Conservation (phyloP, 2,113 vertebrate genomes). For the Bos indicus region DNA sequence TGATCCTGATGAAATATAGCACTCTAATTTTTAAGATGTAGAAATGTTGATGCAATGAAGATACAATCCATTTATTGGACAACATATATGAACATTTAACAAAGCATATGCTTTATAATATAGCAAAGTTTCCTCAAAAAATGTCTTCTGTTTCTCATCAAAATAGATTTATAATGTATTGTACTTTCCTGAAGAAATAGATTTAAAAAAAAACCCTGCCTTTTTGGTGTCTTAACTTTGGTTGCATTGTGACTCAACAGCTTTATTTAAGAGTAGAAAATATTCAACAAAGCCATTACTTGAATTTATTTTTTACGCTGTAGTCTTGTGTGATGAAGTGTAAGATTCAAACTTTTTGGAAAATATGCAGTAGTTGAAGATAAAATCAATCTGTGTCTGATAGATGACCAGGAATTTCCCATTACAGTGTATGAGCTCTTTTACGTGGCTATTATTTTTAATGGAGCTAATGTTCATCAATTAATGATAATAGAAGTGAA, state of each 20-base stretch:
- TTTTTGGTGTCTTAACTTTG: background rate
- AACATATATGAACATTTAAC: background rate
- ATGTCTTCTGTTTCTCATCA: background rate
- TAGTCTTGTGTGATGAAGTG: slow-evolving; percentile 50
- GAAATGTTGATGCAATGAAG: background rate
- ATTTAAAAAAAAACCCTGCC: background rate
- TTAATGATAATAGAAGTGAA: slow-evolving; percentile 40
- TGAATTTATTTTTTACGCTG: slow-evolving; percentile 54
- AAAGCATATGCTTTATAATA: slow-evolving; percentile 2
- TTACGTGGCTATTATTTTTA: slow-evolving; percentile 33
- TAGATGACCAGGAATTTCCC: background rate
- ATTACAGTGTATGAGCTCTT: background rate
- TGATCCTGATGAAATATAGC: background rate
- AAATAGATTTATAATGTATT: background rate
- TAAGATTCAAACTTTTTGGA: slow-evolving; percentile 66
- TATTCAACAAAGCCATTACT: slow-evolving; percentile 27
- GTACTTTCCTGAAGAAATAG: slow-evolving; percentile 3
- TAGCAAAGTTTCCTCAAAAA: background rate
- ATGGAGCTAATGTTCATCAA: background rate
- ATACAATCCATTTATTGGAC: background rate
- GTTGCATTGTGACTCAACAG: slow-evolving; percentile 29
- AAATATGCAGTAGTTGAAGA: slow-evolving; percentile 62
- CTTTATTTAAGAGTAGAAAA: slow-evolving; percentile 55
- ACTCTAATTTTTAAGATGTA: background rate
- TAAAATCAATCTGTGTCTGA: slow-evolving; percentile 41